Conservation (phyloP, 1,140 invertebrate species). For the Drosophila paulistorum region DNA sequence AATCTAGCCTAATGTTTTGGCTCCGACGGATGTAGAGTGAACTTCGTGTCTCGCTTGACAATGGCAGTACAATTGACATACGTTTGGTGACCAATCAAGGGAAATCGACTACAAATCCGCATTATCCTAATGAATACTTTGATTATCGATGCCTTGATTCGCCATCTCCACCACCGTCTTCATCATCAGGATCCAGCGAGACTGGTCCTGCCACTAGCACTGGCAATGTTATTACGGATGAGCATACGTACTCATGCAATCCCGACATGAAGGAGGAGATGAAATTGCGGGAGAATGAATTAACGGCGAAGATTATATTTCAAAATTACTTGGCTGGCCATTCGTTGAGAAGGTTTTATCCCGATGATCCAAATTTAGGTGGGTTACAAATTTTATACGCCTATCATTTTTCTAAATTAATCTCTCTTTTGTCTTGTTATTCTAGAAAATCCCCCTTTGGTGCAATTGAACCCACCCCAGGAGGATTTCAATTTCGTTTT, state of each 20-base stretch:
- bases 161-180: constrained; percentile 63
- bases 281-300: constrained; percentile 69
- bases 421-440: not conserved
- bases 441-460: constrained; percentile 75
- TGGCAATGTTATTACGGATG: constrained; percentile 72
- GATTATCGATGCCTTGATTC: constrained; percentile 67
- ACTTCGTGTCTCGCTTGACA: constrained; percentile 69
- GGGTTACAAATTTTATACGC: not conserved
- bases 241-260: constrained; percentile 78
- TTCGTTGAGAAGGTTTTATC: constrained; percentile 73
- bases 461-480: constrained; percentile 77
- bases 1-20: not conserved
- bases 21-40: constrained; percentile 33
- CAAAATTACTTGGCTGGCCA: constrained; percentile 70
- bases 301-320: constrained; percentile 78
- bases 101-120: constrained; percentile 61
- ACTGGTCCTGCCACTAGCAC: constrained; percentile 39
- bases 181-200: constrained; percentile 55
- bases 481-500: constrained; percentile 77
- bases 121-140: constrained; percentile 44
- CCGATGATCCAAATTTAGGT: constrained; percentile 81
- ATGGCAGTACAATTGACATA: constrained; percentile 78
- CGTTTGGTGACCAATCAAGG: constrained; percentile 77
- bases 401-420: too few relatives aligned
- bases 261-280: constrained; percentile 74